Conservation (phyloP, 2,797 vertebrate genomes). For the Lithobates pipiens region DNA sequence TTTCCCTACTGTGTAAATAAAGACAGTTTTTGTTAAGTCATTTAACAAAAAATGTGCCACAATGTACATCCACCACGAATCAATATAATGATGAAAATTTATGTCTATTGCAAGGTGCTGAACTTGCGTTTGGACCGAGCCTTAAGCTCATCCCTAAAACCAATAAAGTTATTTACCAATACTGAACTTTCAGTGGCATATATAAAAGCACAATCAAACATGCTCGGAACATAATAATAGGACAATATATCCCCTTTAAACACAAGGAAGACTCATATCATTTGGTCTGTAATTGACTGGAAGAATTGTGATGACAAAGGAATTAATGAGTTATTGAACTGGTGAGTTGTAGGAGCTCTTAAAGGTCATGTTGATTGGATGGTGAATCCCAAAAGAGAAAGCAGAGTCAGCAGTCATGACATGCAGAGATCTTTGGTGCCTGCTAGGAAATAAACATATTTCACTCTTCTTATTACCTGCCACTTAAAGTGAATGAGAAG, state of each 20-base stretch:
- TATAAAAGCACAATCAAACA: conserved; percentile 2
- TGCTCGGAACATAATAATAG: conserved; percentile 24
- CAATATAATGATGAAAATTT: too few relatives aligned
- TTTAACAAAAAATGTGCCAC: too few relatives aligned
- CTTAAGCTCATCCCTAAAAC: not conserved
- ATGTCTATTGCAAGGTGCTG: too few relatives aligned
- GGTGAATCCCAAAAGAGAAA: not conserved
- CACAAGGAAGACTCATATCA: conserved; percentile 32
- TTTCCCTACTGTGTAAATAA: too few relatives aligned
- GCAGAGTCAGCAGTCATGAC: conserved; percentile 27
- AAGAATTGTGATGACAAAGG: conserved; percentile 45
- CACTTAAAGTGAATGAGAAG: not conserved
- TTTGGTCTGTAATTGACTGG: conserved; percentile 49
- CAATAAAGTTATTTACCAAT: not conserved
- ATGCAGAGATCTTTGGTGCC: conserved; percentile 5
- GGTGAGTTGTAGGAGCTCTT: conserved; percentile 46
- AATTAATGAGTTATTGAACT: conserved; percentile 61
- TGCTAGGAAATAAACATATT: not conserved
- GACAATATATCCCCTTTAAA: conserved; percentile 29
- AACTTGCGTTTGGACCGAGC: too few relatives aligned
- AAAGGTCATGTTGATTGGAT: conserved; percentile 52
- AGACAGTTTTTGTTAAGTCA: too few relatives aligned
- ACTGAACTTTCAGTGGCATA: not conserved
- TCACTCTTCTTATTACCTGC: not conserved
- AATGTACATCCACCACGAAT: too few relatives aligned